These are phyloP conservation scores for Poeciliopsis turrubarensis DNA, from an alignment of 2,113 vertebrate species.

Conservation along the genomic window DNA sequence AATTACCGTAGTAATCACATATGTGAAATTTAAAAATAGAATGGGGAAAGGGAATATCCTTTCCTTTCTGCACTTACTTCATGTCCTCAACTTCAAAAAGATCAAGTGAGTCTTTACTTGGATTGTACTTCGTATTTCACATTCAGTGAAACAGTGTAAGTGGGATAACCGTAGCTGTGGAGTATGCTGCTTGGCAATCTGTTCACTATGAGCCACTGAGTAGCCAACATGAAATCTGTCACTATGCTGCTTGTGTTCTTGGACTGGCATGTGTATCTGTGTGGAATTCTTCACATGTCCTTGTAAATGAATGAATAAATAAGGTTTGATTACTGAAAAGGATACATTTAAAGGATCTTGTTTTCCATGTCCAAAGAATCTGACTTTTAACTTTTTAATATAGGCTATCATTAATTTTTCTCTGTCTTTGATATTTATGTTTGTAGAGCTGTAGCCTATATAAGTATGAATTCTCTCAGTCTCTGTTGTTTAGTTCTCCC, in stretches of 20 bases:
- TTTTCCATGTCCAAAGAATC: too few species aligned
- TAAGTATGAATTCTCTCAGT: too few species aligned
- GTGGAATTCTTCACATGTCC: neutral
- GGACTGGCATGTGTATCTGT: conserved; percentile 16
- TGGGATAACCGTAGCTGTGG: conserved; percentile 6
- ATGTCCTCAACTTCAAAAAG: neutral
- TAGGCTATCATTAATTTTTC: too few species aligned
- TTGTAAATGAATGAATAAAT: conserved; percentile 5
- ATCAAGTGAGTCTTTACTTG: conserved; percentile 1
- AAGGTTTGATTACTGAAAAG: too few species aligned
- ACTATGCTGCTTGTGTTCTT: conserved; percentile 33
- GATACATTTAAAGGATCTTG: too few species aligned
- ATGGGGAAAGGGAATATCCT: neutral
- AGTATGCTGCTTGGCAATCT: conserved; percentile 19
- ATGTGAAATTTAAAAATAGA: neutral
- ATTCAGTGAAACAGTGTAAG: neutral
- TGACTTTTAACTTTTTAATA: too few species aligned
- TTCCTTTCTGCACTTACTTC: neutral
- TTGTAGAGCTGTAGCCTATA: too few species aligned
- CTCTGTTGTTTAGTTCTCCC: too few species aligned
- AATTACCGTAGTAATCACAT: neutral
- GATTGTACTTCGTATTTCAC: conserved; percentile 4
- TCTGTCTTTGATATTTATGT: too few species aligned
- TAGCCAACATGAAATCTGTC: conserved; percentile 40
- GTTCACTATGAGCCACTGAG: conserved; percentile 29